Base-by-base conservation (phyloP, 2,888 invertebrate species). In the Drosophila kokeensis region DNA sequence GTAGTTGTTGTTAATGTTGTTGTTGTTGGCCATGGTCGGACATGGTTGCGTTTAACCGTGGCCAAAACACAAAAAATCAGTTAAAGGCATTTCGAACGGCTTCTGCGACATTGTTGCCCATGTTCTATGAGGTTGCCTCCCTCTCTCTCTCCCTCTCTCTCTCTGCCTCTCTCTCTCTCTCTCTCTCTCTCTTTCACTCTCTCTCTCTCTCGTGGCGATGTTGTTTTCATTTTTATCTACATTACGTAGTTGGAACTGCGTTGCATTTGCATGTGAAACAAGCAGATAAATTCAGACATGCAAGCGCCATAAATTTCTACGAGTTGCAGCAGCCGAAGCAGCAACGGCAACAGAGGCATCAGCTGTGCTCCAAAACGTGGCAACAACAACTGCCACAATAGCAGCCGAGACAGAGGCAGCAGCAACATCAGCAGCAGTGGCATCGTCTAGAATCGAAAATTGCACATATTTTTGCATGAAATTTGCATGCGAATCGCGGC, bases 251-350 rank as follows among this genome's bases (percentile, higher is more conserved):
- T 81, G 69, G 42, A 66, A 66, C 65, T 78, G 45, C 66, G 83
- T 73, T 76, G 83, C 90, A 89, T 85, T 89, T 89, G 88, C 85
- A 85, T 85, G 90, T 88, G 90, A 85, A 85, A 85, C 85, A 89
- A 88, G 90, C 85, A 89, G 90, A 85, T 85, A 85, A 85, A 85
- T 85, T 85, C 87, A 88, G 85, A 88, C 90, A 89, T 89, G 83
- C 88, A 76, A 85, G 76, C 78, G 85, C 85, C 88, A 85, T 85
- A 85, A 89, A 85, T 84, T 87, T 79, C 66, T 74, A 71, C 55
- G 59, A 66, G 76, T 10, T 42, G 65, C 72, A 60, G 73, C 57
- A 54, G 7, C 49, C 15, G 45, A 45, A 13, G 36, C 38, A 52
- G 13, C 13, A 54, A 36, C 36, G n/a, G 58, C 58, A 63, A 30